These are phyloP conservation scores for Congeria kusceri DNA, from an alignment of 2,888 invertebrate genomes.

Conservation along the genomic window DNA sequence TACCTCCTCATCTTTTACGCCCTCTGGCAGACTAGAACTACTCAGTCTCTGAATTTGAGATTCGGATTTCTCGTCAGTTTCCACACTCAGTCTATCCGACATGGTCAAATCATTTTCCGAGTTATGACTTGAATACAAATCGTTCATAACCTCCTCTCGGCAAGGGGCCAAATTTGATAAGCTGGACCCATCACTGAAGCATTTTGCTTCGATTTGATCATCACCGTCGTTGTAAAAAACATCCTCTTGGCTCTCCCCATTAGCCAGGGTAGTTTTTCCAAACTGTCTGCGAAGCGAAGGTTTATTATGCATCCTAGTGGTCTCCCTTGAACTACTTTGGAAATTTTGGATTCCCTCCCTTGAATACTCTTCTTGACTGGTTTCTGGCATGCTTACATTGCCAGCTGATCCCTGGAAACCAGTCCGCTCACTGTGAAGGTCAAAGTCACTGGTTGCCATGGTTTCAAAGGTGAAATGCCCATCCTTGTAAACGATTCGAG, in stretches of 20 bases:
- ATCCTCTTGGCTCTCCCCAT: constrained; percentile 40
- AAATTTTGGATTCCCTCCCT: constrained; percentile 1
- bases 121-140: constrained; percentile 42
- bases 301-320: constrained; percentile 31
- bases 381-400: constrained; percentile 39
- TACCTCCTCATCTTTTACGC: constrained; percentile 43
- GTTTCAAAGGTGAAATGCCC: constrained; percentile 73
- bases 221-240: constrained; percentile 47
- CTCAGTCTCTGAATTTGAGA: constrained; percentile 34
- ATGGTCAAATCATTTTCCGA: constrained; percentile 44
- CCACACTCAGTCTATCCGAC: constrained; percentile 48
- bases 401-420: constrained; percentile 12
- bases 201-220: constrained; percentile 15
- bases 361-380: constrained; percentile 17
- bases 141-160: constrained; percentile 25
- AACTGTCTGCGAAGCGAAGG: constrained; percentile 51
- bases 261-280: constrained; percentile 48
- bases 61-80: constrained; percentile 35
- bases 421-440: constrained; percentile 10
- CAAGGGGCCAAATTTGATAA: constrained; percentile 18
- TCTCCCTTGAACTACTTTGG: constrained; percentile 41
- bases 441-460: constrained; percentile 54
- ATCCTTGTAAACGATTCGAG: constrained; percentile 69
- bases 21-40: constrained; percentile 64
- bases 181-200: constrained; percentile 17